A percentile compares a stretch with the other conserved stretches of the same genome.
phyloP scores from a whole-genome alignment of 2,888 invertebrate genomes.

The Eumerus sabulonum region DNA sequence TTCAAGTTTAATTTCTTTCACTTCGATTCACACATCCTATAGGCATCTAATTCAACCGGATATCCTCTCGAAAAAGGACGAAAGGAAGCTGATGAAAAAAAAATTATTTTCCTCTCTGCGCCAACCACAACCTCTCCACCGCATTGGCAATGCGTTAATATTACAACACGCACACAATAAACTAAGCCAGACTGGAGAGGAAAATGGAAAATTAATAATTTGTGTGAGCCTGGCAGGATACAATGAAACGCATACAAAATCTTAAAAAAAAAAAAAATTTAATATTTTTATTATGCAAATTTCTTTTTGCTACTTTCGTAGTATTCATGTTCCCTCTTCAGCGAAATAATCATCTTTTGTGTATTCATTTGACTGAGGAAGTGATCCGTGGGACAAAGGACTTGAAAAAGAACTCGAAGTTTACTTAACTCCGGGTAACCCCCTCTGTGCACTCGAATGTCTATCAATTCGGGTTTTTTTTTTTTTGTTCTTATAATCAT shows the following conservation, averaged over 20 bases:
- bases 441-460: constrained; percentile 56
- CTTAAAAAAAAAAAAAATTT: constrained; percentile 55
- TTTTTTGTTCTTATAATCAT: constrained; percentile 37
- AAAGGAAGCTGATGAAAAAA: constrained; percentile 37
- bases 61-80: constrained; percentile 43
- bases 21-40: constrained; percentile 4
- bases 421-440: constrained; percentile 31
- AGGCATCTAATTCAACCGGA: constrained; percentile 61
- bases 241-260: constrained; percentile 29
- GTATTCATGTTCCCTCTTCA: constrained; percentile 44
- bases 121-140: constrained; percentile 3
- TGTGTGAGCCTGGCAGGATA: constrained; percentile 64
- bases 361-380: constrained; percentile 60
- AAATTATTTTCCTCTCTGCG: constrained; percentile 26
- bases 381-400: constrained; percentile 55
- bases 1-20: too few species aligned
- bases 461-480: constrained; percentile 61
- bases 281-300: constrained; percentile 69
- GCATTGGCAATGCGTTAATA: constrained; percentile 39
- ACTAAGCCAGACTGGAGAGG: constrained; percentile 36
- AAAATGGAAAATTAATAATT: constrained; percentile 69
- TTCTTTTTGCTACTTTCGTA: constrained; percentile 22
- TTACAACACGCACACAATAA: constrained; percentile 51
- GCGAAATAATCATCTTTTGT: constrained; percentile 57
- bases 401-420: constrained; percentile 35